Percentiles rank a stretch among this genome's conserved stretches.
Conservation (phyloP, 1,140 invertebrate species). For the Ostrea edulis region DNA sequence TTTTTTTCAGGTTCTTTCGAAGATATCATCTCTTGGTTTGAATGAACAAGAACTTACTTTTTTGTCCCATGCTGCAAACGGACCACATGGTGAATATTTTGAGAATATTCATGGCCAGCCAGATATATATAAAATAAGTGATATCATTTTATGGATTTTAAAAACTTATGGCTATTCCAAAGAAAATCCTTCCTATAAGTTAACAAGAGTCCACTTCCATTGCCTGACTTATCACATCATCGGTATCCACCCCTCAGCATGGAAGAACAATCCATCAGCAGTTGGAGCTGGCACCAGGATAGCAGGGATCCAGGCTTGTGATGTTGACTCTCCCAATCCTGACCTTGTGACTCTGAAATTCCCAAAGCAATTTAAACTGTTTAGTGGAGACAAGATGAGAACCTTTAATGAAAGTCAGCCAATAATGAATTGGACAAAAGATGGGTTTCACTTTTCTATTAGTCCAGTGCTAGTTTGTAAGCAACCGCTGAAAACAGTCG, state of each 20-base stretch:
- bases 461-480: constrained; percentile 81
- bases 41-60: constrained; percentile 81
- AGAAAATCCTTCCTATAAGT: constrained; percentile 69
- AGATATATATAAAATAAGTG: constrained; percentile 77
- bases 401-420: constrained; percentile 73
- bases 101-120: constrained; percentile 71
- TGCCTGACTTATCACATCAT: constrained; percentile 81
- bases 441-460: constrained; percentile 79
- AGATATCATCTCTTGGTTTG: constrained; percentile 78
- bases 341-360: constrained; percentile 76
- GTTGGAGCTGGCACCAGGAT: constrained; percentile 79
- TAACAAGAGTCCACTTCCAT: constrained; percentile 81
- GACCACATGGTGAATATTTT: constrained; percentile 77
- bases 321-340: constrained; percentile 70
- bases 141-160: constrained; percentile 80
- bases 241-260: constrained; percentile 73
- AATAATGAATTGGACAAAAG: constrained; percentile 77
- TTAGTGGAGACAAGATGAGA: constrained; percentile 72
- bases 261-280: constrained; percentile 78
- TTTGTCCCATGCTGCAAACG: constrained; percentile 75
- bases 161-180: constrained; percentile 77
- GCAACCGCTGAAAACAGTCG: constrained; percentile 80
- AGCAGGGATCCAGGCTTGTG: constrained; percentile 80
- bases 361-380: constrained; percentile 76
- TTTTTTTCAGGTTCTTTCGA: constrained; percentile 76